Conservation (phyloP, 2,113 vertebrate species). For the Poeciliopsis turrubarensis region DNA sequence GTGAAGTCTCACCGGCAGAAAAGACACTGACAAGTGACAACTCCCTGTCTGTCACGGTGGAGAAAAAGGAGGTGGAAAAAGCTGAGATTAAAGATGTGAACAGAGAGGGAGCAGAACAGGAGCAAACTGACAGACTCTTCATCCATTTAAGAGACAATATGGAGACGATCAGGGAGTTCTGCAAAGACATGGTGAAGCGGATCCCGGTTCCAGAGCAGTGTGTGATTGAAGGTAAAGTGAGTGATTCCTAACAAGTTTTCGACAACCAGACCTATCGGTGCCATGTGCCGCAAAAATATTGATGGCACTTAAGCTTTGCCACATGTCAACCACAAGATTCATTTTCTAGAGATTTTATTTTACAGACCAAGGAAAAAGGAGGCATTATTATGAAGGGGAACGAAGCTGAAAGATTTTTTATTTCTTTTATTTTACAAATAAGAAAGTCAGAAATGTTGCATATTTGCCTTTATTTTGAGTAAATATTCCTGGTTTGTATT, state of each 20-base stretch:
- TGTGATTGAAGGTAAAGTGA: constrained; percentile 88
- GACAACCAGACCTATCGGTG: background rate
- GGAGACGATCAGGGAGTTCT: constrained; percentile 84
- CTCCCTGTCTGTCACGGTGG: background rate
- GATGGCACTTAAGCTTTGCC: background rate
- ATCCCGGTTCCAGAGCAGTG: constrained; percentile 91
- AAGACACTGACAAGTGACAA: constrained; percentile 34
- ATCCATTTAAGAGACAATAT: constrained; percentile 89
- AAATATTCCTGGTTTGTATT: too few relatives aligned
- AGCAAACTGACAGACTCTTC: constrained; percentile 84
- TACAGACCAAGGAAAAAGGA: too few relatives aligned
- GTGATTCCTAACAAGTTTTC: background rate
- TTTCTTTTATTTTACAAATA: too few relatives aligned
- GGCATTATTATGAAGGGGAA: too few relatives aligned
- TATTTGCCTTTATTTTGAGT: too few relatives aligned
- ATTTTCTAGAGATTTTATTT: too few relatives aligned
- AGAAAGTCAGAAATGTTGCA: too few relatives aligned
- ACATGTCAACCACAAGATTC: too few relatives aligned
- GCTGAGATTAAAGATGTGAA: constrained; percentile 35
- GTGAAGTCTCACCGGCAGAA: constrained; percentile 27
- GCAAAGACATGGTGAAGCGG: constrained; percentile 81
- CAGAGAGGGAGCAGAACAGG: constrained; percentile 42
- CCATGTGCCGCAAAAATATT: background rate
- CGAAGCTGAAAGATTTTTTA: too few relatives aligned
- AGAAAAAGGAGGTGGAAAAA: constrained; percentile 50